Evolutionary conservation across 2,888 invertebrate genomes (phyloP).

Genomic region (Rhogogaster chlorosoma): DNA sequence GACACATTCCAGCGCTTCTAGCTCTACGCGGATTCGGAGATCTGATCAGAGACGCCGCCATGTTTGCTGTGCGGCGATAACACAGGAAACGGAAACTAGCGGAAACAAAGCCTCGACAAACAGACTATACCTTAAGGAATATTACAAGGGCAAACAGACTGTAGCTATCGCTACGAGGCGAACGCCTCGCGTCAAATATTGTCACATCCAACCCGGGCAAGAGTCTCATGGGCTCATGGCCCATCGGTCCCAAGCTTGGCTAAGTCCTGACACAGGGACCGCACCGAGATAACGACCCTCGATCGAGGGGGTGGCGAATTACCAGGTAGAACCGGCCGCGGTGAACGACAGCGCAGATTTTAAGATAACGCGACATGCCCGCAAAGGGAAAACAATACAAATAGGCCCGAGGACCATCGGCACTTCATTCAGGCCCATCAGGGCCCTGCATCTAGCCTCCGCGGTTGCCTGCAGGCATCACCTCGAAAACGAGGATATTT

Average conservation of each 20-base stretch:
- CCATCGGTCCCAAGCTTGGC: neutral
- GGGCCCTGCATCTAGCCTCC: slow-evolving; percentile 25
- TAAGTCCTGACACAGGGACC: slow-evolving; percentile 45
- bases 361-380: slow-evolving; percentile 54
- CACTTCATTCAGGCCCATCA: slow-evolving; percentile 31
- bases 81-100: slow-evolving; percentile 77
- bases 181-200: slow-evolving; percentile 69
- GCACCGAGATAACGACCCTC: slow-evolving; percentile 65
- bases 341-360: slow-evolving; percentile 48
- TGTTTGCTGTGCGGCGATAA: slow-evolving; percentile 69
- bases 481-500: slow-evolving; percentile 30
- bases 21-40: slow-evolving; percentile 48
- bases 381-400: slow-evolving; percentile 55
- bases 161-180: slow-evolving; percentile 54
- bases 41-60: slow-evolving; percentile 70
- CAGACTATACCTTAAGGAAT: slow-evolving; percentile 69
- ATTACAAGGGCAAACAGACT: slow-evolving; percentile 73
- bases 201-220: slow-evolving; percentile 62
- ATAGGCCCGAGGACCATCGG: slow-evolving; percentile 54
- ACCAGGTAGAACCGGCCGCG: slow-evolving; percentile 64
- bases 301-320: slow-evolving; percentile 64
- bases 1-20: slow-evolving; percentile 22
- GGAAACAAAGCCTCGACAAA: slow-evolving; percentile 76
- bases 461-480: slow-evolving; percentile 3
- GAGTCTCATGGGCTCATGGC: slow-evolving; percentile 41